Evolutionary conservation across 2,888 invertebrate genomes (phyloP), one percentile per base, ranked within the genome.

Genomic region (Drosophila kambysellisi): DNA sequence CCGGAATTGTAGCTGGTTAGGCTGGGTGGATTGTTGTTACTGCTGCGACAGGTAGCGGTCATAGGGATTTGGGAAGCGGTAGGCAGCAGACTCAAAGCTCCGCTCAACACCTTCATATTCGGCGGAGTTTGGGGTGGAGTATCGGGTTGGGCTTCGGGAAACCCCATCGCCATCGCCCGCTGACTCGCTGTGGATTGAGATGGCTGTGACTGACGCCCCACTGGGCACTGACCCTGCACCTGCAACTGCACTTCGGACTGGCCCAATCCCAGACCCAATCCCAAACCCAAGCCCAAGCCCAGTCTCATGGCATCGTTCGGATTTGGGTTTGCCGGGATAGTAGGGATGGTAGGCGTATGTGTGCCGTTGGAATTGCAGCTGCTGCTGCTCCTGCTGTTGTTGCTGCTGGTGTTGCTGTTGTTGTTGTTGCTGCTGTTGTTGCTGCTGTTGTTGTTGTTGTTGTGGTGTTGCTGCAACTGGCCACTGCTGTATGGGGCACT

Each of bases 51-150:
- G 94, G 94, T 95, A 92, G 94, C 94, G 90, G 91, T 93, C 93
- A 92, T 94, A 93, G 93, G 92, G 93, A 94, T 94, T 92, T 94
- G 94, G 89, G 92, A 95, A 95, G 94, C 95, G 95, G 93, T 92
- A 92, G 96, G 95, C 88, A 96, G 95, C 85, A 96, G 95, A 87
- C 96, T 95, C 89, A 95, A 95, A 92, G 96, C 95, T 86, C 96
- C 96, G 93, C 96, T 96, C 91, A 97, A 96, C 91, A 97, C 95
- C 94, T 98, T 98, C 97, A 98, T 97, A 94, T 97, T 98, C 92
- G 98, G 98, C 82, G 98, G 98, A 82, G 98, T 98, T 94, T 98
- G 98, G 41, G 98, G 98, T 85, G 98, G 98, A 78, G 98, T 98
- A 94, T 98, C 98, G 88, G 93, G 95, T 92, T 96, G 96, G 93